Conservation (phyloP, 1,140 invertebrate genomes). For the Drosophila lini region DNA sequence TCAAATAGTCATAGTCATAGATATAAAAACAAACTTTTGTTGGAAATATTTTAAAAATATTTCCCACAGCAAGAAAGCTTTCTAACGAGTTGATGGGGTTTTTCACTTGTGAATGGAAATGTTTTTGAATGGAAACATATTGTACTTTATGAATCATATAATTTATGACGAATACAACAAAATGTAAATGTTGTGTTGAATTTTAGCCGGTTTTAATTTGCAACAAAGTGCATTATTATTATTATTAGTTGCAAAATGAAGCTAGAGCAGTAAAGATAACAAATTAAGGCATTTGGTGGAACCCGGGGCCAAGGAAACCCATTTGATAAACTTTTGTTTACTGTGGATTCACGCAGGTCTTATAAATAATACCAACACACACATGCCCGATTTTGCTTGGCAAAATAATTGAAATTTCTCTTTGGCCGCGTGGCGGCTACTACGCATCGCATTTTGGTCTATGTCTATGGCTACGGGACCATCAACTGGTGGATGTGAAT, state of each 20-base stretch:
- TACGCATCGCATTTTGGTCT: conserved; percentile 52
- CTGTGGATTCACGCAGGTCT: conserved; percentile 36
- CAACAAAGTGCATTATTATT: background rate
- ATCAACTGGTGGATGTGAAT: conserved; percentile 38
- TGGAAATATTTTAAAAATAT: background rate
- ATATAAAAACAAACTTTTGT: background rate
- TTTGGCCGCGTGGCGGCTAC: conserved; percentile 50
- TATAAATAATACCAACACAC: conserved; percentile 18
- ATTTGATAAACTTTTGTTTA: conserved; percentile 40
- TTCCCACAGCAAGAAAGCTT: background rate
- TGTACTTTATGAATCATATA: conserved; percentile 3
- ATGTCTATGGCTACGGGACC: conserved; percentile 27
- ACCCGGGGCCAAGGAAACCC: background rate
- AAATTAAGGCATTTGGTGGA: background rate
- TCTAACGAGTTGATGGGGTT: background rate
- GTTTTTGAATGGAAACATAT: conserved; percentile 20
- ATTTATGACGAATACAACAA: background rate
- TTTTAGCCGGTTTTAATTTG: background rate
- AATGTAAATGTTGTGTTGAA: background rate
- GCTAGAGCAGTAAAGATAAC: background rate
- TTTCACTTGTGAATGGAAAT: conserved; percentile 8
- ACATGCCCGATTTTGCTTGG: conserved; percentile 34
- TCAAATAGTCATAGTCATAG: background rate
- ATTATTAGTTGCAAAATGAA: background rate
- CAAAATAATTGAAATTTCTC: conserved; percentile 61